Base-by-base conservation (phyloP, 2,888 invertebrate species). In the Lomographa bimaculata region DNA sequence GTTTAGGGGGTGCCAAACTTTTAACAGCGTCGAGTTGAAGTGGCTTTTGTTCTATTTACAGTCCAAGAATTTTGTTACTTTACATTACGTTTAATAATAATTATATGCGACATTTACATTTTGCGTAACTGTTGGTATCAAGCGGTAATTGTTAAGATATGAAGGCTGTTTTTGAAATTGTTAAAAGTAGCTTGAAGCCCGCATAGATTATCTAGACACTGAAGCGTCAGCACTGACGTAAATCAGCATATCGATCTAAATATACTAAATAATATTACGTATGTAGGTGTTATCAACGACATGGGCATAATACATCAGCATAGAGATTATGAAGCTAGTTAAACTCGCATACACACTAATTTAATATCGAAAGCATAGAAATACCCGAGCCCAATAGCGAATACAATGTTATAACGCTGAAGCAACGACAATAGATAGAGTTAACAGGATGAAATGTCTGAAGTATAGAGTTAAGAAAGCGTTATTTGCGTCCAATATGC, bases 371-470 rank as follows among this genome's bases (percentile, higher is more conserved):
- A 89, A 89, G 89, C 89, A 86, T 84, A 87, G 86, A 82, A 42
- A 81, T 83, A 85, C 87, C 87, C 86, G 86, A 86, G 87, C 86
- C 87, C 86, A 82, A 70, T 85, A 87, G 87, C 87, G 81, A 76
- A 72, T 72, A 84, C 77, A 84, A 79, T 79, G 75, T 84, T 84
- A 80, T 76, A 82, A 83, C 83, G 89, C 87, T 78, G 75, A 89
- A 89, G 87, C 87, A 83, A 89, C 86, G 84, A 84, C 82, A 84
- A 79, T 72, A 82, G 78, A 83, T 76, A 86, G 82, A 82, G 74
- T 76, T 73, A 79, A 80, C 75, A 81, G 73, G 71, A 79, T 83
- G 81, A 82, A 80, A 80, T 79, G 74, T 83, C 61, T 75, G 78
- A 78, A 79, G 78, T 78, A 78, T 60, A 69, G 76, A 72, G 70